A percentile compares a stretch with the other conserved stretches of the same genome.
Evolutionary conservation across 2,113 vertebrate species (phyloP).

Genomic region (Lasiurus cinereus): DNA sequence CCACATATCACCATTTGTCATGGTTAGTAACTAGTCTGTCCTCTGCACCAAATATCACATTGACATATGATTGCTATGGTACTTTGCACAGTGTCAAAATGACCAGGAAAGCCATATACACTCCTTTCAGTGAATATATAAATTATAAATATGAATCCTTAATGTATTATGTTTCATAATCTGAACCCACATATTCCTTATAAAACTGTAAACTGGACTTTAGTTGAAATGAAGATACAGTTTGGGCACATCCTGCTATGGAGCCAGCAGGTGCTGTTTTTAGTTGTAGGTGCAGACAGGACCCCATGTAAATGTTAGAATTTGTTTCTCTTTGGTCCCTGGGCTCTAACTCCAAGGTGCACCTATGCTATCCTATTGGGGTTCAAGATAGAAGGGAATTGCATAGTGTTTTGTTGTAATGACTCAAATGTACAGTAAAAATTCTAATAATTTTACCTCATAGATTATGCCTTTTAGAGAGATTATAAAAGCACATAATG

Average conservation of each 20-base stretch:
- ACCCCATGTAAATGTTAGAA: background rate
- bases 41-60: background rate
- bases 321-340: background rate
- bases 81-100: background rate
- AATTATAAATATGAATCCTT: background rate
- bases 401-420: background rate
- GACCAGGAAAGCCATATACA: background rate
- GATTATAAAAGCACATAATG: background rate
- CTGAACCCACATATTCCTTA: background rate
- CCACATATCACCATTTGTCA: background rate
- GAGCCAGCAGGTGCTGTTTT: background rate
- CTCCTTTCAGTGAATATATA: background rate
- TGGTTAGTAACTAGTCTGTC: background rate
- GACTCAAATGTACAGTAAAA: background rate
- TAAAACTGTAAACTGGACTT: background rate
- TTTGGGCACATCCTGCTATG: background rate
- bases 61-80: background rate
- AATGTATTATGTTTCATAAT: background rate
- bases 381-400: background rate
- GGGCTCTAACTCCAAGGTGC: fast-evolving
- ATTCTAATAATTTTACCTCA: background rate
- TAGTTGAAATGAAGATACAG: background rate
- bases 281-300: background rate
- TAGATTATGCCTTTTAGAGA: background rate
- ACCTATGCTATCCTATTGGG: background rate